Evolutionary conservation across 30 jellyfish, hydroid and myxozoan species (phyloP), one percentile per base, ranked within the genome.

Genomic region (Aurelia aurita): DNA sequence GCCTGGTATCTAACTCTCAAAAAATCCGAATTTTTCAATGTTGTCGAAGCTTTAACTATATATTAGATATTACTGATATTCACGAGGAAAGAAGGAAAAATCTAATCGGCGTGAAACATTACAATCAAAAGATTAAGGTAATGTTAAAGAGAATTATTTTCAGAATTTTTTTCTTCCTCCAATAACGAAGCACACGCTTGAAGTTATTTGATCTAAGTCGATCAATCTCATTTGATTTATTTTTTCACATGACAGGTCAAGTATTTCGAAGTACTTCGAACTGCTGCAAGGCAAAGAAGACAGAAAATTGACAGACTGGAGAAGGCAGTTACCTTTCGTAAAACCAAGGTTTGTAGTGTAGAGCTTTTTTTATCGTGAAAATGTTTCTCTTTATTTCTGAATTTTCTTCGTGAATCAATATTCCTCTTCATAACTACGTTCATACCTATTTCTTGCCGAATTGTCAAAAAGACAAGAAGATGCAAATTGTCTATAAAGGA

Each of bases 81-180:
- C 67, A 70, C 29, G 74, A 35, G 3, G 22, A 11, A 15, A 11
- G 45, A 28, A 53, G 55, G 35, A 80, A 80, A 47, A 5, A 13
- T 2, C 11, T 20, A 19, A 7, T 64, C 7, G 90, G 77, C 2
- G 58, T 45, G 0, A 49, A 23, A 39, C 68, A 64, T 27, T n/a
- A 45, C 29, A 65, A 25, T 80, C 90, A 53, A 25, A 70, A 66
- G n/a, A 44, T 80, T 22, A 80, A 80, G 90, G 90, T 80, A 43
- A 7, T n/a, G 49, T 32, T 0, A 0, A 22, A 10, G 5, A 1
- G 23, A n/a, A 22, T 18, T 1, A 0, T 18, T 1, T 55, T 55
- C 16, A 55, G 7, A 55, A 18, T 55, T 55, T 3, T 55, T 55
- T 10, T 55, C 45, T 28, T 10, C 7, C 0, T 34, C 7, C 51